Base-by-base conservation (phyloP, 1,140 invertebrate species). In the Acarapis woodi region DNA sequence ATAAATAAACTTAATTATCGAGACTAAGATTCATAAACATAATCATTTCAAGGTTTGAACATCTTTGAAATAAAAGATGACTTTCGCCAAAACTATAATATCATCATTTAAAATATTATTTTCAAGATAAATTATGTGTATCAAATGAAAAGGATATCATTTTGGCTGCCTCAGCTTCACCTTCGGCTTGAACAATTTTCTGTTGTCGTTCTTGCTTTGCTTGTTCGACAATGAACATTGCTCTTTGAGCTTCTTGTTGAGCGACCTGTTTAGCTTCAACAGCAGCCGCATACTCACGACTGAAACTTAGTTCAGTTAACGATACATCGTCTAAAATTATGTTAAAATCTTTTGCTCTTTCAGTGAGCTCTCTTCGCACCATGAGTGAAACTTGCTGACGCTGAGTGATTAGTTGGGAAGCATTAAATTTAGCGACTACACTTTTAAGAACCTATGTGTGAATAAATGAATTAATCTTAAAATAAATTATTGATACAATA, bases 291-390 rank as follows among this genome's bases (percentile, higher is more conserved):
- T 99, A 99, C 59, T 97, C 88, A 55, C 87, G 85, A 20, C 90
- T 85, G 59, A 99, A 99, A 55, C 82, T 90, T 26, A 99, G 61
- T 56, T 99, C 93, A 29, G 90, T 97, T 33, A 99, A 73, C 3
- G 93, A 94, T n/a, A 99, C 93, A 62, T 99, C 93, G 61, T 99
- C 93, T 22, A 99, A 56, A 46, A 99, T 88, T 32, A 99, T 87
- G 51, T 96, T 87, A 54, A 97, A 99, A 58, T 99, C 90, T 49
- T 72, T 67, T n/a, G 93, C 93, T 39, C 93, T 63, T 49, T 97
- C 85, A 0, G 77, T 82, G 32, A 99, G 59, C 50, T 94, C 80
- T 54, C 79, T 68, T 45, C 90, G 65, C 24, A 99, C 83, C 47
- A 97, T 60, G 45, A 88, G 60, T 3, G 87, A 93, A 6, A 76